These are phyloP conservation scores for Orthosia gracilis DNA, from an alignment of 2,888 invertebrate genomes.

Conservation along the genomic window DNA sequence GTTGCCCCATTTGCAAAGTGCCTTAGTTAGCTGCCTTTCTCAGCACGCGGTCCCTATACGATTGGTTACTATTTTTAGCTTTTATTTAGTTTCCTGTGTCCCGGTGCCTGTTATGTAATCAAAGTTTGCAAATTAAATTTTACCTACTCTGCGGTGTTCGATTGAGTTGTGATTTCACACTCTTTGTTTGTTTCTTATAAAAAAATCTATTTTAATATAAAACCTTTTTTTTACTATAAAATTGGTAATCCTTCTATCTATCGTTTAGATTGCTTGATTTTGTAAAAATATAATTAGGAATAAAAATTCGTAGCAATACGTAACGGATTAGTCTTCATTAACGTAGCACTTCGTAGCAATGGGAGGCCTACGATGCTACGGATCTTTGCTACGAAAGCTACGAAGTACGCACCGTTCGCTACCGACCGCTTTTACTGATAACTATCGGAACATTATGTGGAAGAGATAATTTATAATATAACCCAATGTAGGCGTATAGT, in stretches of 20 bases:
- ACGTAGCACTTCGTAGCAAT: slow-evolving; percentile 23
- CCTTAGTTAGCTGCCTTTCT: no score
- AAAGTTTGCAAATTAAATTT: no score
- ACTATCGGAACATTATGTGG: background rate
- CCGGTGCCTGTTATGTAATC: no score
- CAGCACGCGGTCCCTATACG: no score
- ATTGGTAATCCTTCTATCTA: no score
- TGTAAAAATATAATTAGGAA: background rate
- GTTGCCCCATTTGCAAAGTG: no score
- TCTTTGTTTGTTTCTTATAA: no score
- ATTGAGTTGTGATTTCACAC: no score
- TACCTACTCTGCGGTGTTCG: no score
- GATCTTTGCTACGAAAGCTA: slow-evolving; percentile 20
- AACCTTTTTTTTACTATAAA: background rate
- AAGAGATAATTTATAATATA: background rate
- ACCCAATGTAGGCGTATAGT: background rate
- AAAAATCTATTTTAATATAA: background rate
- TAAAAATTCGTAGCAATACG: background rate
- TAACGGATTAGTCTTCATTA: background rate
- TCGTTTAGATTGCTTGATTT: background rate
- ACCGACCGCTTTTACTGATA: background rate
- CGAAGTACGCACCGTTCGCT: slow-evolving; percentile 14
- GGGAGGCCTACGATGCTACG: slow-evolving; percentile 44
- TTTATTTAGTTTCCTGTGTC: no score
- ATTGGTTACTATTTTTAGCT: no score